Evolutionary conservation across 2,113 vertebrate genomes (phyloP), one percentile per base, ranked within the genome.

Genomic region (Rhinoptilus africanus): DNA sequence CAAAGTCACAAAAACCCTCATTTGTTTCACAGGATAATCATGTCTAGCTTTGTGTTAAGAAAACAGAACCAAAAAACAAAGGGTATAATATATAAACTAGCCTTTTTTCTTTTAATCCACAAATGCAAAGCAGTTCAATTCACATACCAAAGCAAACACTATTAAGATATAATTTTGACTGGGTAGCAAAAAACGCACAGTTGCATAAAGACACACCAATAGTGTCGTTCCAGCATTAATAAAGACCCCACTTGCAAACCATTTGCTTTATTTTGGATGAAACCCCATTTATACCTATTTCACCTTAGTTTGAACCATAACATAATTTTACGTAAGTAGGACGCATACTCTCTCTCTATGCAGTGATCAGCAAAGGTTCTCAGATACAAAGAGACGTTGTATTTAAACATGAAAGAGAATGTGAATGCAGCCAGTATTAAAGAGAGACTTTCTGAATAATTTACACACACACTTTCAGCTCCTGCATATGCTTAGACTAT

Each of bases 371-470:
- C 75, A 62, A 35, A 92, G 93, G 35, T 7, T 80, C 91, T 88
- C 64, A 51, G 76, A 84, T 63, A 92, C 89, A 93, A 30, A 86
- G 94, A 90, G 90, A 89, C 6, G 14, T n/a, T 41, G 82, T 82
- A 76, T 73, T 96, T 37, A 35, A 83, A 85, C 84, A 91, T 66
- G 72, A 89, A 84, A 95, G 93, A n/a, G 67, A 75, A 57, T 12
- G 75, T 56, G 80, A 78, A 39, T 4, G 30, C 53, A 88, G 88
- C 76, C 78, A 76, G 47, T n/a, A 50, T 78, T 95, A 26, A 56
- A 83, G 86, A 78, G 84, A 78, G 74, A 72, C 59, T 80, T 73
- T 77, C 74, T 97, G 94, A 95, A 97, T 94, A 94, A 97, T 97
- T 97, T 68, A 82, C 60, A 66, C 80, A 34, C 6, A 2, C 82